Conservation (phyloP, 2,888 invertebrate genomes). For the Opisthograptis luteolata region DNA sequence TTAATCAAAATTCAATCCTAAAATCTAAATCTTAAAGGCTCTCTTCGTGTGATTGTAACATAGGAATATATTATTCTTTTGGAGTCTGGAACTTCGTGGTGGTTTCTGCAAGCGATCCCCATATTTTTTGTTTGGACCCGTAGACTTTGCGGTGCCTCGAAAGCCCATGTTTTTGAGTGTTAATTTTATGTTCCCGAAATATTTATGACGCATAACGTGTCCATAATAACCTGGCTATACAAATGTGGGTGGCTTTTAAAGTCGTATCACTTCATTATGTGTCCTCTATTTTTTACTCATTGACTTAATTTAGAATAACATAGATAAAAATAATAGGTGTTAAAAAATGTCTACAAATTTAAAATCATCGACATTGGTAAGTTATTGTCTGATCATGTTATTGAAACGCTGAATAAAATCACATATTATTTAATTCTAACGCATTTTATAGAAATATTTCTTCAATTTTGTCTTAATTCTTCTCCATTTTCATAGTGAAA, state of each 20-base stretch:
- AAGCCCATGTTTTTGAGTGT: slow-evolving; percentile 82
- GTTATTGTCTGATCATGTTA: too few relatives aligned
- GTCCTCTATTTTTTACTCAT: slow-evolving; percentile 28
- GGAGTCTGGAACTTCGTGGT: slow-evolving; percentile 52
- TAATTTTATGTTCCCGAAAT: slow-evolving; percentile 84
- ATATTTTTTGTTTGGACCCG: slow-evolving; percentile 74
- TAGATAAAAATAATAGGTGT: too few relatives aligned
- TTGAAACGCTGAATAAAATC: too few relatives aligned
- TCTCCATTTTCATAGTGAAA: slow-evolving; percentile 46
- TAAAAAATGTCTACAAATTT: too few relatives aligned
- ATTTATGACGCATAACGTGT: slow-evolving; percentile 83
- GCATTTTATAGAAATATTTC: not conserved
- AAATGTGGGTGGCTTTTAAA: slow-evolving; percentile 81
- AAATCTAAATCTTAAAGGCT: slow-evolving; percentile 31
- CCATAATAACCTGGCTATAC: slow-evolving; percentile 78
- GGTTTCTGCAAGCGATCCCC: slow-evolving; percentile 77
- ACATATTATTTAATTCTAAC: not conserved
- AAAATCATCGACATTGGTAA: too few relatives aligned
- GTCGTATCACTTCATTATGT: slow-evolving; percentile 78
- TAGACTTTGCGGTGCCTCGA: slow-evolving; percentile 82
- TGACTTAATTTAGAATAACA: slow-evolving; percentile 1
- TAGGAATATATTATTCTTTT: slow-evolving; percentile 47
- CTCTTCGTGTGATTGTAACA: slow-evolving; percentile 14
- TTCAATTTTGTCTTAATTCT: slow-evolving; percentile 7
- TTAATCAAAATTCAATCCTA: slow-evolving; percentile 43